phyloP scores from a whole-genome alignment of 2,797 vertebrate species.

The Microhierax caerulescens region DNA sequence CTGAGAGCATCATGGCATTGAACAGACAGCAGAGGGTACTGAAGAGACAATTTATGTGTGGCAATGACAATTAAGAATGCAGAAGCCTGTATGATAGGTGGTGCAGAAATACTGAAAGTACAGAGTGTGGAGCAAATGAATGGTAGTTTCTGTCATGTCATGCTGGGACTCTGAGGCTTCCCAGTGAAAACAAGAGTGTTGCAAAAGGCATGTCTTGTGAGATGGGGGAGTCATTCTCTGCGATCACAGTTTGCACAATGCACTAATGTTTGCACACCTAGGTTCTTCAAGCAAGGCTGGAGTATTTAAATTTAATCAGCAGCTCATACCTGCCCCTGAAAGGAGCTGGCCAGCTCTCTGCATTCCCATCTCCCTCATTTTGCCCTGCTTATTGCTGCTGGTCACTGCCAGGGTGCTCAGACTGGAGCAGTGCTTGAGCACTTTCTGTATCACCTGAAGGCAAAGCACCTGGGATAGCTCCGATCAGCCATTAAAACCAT shows the following conservation, averaged over 20 bases:
- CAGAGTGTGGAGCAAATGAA: not conserved
- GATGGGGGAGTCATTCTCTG: not conserved
- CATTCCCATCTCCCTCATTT: not conserved
- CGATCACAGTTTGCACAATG: not conserved
- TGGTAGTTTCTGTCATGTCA: not conserved
- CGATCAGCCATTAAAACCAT: not conserved
- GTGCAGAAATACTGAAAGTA: not conserved
- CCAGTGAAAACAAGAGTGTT: not conserved
- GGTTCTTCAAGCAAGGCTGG: not conserved
- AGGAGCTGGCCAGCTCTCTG: not conserved
- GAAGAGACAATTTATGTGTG: constrained; percentile 21
- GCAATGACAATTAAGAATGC: not conserved
- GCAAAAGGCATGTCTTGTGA: not conserved
- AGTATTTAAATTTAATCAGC: not conserved
- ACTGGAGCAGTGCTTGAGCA: not conserved
- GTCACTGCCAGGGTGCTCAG: not conserved
- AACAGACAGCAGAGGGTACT: constrained; percentile 45
- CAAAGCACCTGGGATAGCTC: not conserved
- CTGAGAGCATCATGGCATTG: not conserved
- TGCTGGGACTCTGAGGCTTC: not conserved
- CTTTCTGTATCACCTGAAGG: not conserved
- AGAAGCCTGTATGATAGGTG: not conserved
- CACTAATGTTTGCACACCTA: not conserved
- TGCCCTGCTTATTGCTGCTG: not conserved
- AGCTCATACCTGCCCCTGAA: not conserved